Evolutionary conservation across 2,888 invertebrate species (phyloP), one percentile per base, ranked within the genome.

Genomic region (Minunthozetes semirufus): DNA sequence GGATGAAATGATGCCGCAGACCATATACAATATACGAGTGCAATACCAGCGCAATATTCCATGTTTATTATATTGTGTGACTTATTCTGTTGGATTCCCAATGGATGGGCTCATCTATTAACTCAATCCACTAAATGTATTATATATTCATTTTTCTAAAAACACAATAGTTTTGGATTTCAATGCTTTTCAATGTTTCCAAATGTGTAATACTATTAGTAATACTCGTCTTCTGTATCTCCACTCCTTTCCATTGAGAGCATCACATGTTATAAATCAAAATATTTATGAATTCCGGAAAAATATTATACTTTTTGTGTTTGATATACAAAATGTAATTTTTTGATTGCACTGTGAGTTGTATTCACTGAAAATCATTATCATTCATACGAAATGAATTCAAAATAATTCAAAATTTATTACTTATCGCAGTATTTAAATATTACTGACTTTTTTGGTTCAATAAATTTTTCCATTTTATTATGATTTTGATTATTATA

Each of bases 1-100:
- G 70, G 70, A 70, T 70, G 70, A 70, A 46, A 70, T 70, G 70
- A 46, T 48, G 70, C 70, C 70, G 70, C 70, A 70, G 70, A 70
- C 70, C 70, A 70, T 70, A 70, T 25, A 48, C 29, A 29, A 19
- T 59, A 27, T 19, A n/a, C n/a, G n/a, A n/a, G n/a, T n/a, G n/a
- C n/a, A n/a, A n/a, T n/a, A n/a, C 42, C 11, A 42, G 42, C 11
- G 19, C 27, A 5, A 42, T 68, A 38, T 38, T 33, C 38, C 33
- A 29, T 66, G 63, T 66, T 66, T 66, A 66, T 66, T 66, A 66
- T 38, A 66, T 33, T 61, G 61, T 61, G 27, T 50, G 56, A 29
- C 27, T 63, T 63, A 63, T 63, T 33, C 66, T 42, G 0, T 38
- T 9, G 27, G 17, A 66, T 66, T 66, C 66, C 66, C 66, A 66